phyloP scores from a whole-genome alignment of 2,113 vertebrate genomes.

The Calidris pugnax region DNA sequence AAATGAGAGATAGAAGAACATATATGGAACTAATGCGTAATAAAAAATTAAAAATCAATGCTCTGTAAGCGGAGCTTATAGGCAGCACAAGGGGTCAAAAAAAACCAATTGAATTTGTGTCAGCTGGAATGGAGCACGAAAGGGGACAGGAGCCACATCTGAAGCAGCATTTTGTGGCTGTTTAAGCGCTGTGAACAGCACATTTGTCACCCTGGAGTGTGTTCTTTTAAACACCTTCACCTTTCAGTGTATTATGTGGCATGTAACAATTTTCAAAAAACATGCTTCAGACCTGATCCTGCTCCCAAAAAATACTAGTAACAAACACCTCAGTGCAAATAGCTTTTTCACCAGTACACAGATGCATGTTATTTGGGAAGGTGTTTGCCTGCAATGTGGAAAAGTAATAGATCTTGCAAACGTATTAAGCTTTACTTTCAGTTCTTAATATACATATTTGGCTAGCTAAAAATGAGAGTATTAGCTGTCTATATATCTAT shows the following conservation, averaged over 20 bases:
- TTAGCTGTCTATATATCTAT: neutral
- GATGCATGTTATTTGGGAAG: neutral
- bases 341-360: neutral
- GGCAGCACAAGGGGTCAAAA: neutral
- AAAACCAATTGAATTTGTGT: neutral
- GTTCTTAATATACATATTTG: neutral
- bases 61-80: neutral
- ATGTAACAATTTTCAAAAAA: neutral
- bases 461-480: neutral
- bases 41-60: neutral
- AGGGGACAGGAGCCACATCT: neutral
- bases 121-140: neutral
- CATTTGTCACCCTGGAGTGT: too few species aligned
- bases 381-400: neutral
- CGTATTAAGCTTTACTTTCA: neutral
- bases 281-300: neutral
- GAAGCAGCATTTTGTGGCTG: neutral
- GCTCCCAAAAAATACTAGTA: neutral
- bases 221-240: neutral
- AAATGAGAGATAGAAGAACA: neutral
- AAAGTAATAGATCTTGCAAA: neutral
- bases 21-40: neutral
- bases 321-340: neutral
- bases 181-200: neutral
- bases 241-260: neutral